Conservation (phyloP, 1,140 invertebrate genomes). For the Stegodyphus dumicola region DNA sequence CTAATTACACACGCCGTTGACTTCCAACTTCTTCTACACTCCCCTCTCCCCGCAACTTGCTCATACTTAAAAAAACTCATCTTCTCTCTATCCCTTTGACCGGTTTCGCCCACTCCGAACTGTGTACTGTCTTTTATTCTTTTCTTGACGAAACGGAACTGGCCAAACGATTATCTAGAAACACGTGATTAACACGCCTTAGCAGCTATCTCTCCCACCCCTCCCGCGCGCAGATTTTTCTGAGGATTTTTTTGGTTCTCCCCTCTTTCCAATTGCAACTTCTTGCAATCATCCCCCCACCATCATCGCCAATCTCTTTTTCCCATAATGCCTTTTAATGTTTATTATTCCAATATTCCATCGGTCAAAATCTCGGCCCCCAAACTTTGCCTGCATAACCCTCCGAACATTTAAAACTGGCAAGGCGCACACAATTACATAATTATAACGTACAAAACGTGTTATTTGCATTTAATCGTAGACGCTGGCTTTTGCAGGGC, state of each 20-base stretch:
- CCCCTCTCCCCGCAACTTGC: neutral
- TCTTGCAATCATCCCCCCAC: neutral
- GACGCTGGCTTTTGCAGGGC: conserved; percentile 17
- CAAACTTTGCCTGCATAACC: neutral
- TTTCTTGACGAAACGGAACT: conserved; percentile 52
- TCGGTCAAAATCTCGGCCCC: conserved; percentile 31
- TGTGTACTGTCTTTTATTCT: conserved; percentile 17
- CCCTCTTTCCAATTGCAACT: neutral
- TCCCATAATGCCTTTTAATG: conserved; percentile 42
- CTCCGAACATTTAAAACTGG: conserved; percentile 31
- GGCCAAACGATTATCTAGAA: conserved; percentile 56
- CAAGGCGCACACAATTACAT: conserved; percentile 57
- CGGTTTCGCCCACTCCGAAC: conserved; percentile 47
- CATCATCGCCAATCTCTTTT: neutral
- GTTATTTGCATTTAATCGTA: conserved; percentile 59
- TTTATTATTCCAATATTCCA: conserved; percentile 56
- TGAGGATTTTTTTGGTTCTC: neutral
- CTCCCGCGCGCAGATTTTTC: conserved; percentile 10
- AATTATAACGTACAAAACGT: conserved; percentile 55
- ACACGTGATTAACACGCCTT: conserved; percentile 54
- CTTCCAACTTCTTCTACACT: neutral
- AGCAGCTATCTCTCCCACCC: neutral
- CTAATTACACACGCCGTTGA: conserved; percentile 51
- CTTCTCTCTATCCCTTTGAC: conserved; percentile 15
- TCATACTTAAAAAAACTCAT: conserved; percentile 10